Percentiles rank a stretch among this genome's conserved stretches.
phyloP scores from a whole-genome alignment of 2,797 vertebrate species.

The Ibycter americanus region DNA sequence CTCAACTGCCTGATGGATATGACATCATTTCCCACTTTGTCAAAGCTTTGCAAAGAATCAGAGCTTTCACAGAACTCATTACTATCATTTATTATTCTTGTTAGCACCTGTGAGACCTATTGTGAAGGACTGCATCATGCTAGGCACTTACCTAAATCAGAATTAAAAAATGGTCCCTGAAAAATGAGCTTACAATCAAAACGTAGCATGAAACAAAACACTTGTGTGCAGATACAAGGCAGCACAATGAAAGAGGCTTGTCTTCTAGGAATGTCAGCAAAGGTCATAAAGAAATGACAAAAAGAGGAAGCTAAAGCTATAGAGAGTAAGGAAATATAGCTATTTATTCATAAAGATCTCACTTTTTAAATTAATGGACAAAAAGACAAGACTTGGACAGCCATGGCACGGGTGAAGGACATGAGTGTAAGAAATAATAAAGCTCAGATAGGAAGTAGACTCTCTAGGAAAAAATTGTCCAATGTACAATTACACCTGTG shows the following conservation, averaged over 20 bases:
- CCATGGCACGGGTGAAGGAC: background rate
- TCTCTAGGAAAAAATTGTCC: background rate
- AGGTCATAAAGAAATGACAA: background rate
- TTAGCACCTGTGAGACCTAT: background rate
- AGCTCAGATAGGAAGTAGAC: background rate
- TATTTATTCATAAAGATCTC: background rate
- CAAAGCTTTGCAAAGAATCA: background rate
- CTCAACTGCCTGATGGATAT: background rate
- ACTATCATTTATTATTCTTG: background rate
- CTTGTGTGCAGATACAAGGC: background rate
- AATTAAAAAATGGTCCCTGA: background rate
- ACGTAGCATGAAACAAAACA: background rate
- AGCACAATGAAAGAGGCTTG: background rate
- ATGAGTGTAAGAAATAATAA: background rate
- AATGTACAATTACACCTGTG: background rate
- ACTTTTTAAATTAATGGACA: background rate
- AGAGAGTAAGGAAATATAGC: background rate
- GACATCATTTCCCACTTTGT: background rate
- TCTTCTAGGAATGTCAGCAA: background rate
- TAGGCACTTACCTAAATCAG: background rate
- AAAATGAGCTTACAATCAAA: background rate
- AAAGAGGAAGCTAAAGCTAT: background rate
- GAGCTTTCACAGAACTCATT: background rate
- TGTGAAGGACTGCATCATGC: background rate
- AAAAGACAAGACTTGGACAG: background rate